These are phyloP conservation scores for Phoxinus dragarum DNA, from an alignment of 2,797 vertebrate genomes.

Conservation along the genomic window DNA sequence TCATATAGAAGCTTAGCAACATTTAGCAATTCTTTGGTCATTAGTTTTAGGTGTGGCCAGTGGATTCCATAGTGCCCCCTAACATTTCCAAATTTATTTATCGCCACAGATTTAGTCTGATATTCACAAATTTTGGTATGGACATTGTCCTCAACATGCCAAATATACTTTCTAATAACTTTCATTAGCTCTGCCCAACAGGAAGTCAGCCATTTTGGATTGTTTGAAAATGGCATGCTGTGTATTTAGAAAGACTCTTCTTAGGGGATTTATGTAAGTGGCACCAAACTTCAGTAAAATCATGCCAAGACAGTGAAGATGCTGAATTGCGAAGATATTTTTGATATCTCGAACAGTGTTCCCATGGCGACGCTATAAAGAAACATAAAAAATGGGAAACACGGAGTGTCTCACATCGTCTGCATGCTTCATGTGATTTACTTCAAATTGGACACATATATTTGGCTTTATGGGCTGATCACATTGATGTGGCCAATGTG, in stretches of 20 bases:
- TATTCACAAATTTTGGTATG: neutral
- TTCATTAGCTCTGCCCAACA: neutral
- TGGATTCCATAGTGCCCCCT: neutral
- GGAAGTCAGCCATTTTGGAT: neutral
- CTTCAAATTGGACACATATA: neutral
- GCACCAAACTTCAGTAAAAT: neutral
- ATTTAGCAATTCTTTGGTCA: neutral
- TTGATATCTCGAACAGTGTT: neutral
- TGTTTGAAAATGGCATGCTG: neutral
- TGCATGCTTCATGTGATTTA: neutral
- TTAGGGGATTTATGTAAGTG: neutral
- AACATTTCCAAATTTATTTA: neutral
- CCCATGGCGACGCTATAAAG: neutral
- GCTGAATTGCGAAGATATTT: neutral
- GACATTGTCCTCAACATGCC: neutral
- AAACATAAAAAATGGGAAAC: neutral
- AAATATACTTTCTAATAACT: neutral
- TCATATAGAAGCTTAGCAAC: neutral
- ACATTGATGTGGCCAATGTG: neutral
- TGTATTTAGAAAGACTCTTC: neutral
- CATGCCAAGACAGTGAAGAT: neutral
- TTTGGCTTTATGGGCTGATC: neutral
- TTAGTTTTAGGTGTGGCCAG: neutral
- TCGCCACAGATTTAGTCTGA: neutral
- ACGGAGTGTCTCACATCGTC: neutral